phyloP scores from a whole-genome alignment of 1,140 invertebrate genomes.

The Eupristina koningsbergeri region DNA sequence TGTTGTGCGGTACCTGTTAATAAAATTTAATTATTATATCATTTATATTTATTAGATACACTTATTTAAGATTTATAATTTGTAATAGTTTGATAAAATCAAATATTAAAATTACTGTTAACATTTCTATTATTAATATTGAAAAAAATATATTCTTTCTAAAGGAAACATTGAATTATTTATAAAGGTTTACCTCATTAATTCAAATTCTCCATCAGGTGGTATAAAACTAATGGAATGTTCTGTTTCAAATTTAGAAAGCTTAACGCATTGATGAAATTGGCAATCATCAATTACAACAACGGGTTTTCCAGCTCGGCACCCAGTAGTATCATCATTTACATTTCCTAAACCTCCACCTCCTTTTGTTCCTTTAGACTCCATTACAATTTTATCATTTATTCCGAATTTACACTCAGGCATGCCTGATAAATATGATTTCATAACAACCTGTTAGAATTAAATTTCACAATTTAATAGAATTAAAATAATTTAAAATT shows the following conservation, averaged over 20 bases:
- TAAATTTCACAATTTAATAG: conserved; percentile 28
- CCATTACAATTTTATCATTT: conserved; percentile 99
- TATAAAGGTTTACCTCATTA: conserved; percentile 91
- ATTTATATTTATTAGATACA: too few species aligned
- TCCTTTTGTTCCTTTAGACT: conserved; percentile 91
- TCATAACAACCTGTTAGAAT: conserved; percentile 92
- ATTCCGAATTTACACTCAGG: conserved; percentile 99
- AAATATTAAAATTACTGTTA: too few species aligned
- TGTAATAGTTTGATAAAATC: too few species aligned
- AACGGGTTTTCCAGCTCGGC: conserved; percentile 91
- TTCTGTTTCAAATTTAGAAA: conserved; percentile 99
- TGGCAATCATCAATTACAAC: conserved; percentile 99
- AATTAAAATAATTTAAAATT: not conserved
- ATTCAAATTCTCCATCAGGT: conserved; percentile 99
- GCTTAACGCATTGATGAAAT: conserved; percentile 99
- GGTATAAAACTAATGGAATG: conserved; percentile 99
- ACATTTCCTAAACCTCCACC: conserved; percentile 76
- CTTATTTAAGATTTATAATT: too few species aligned
- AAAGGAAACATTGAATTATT: not conserved
- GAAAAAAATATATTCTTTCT: not conserved
- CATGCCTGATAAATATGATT: conserved; percentile 99
- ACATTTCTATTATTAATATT: too few species aligned
- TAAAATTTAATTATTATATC: conserved; percentile 34
- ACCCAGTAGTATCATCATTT: conserved; percentile 87
- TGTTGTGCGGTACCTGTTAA: conserved; percentile 94